These are phyloP conservation scores for Melanotaenia parkinsoni DNA, from an alignment of 2,797 vertebrate species.

Conservation along the genomic window DNA sequence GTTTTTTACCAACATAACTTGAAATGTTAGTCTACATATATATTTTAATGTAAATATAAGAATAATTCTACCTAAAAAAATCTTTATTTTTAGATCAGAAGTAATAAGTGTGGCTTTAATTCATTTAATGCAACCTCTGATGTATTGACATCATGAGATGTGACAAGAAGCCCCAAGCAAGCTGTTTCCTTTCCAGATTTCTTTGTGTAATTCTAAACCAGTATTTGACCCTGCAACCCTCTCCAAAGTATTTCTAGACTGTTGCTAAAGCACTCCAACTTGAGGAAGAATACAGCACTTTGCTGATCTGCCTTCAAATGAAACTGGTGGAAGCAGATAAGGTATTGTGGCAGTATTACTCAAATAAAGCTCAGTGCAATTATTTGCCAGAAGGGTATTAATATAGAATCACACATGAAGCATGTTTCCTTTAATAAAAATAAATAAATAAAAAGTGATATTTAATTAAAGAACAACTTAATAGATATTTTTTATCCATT, in stretches of 20 bases:
- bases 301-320: not conserved
- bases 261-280: not conserved
- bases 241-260: not conserved
- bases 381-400: too few relatives aligned
- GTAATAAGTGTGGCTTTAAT: not conserved
- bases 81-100: not conserved
- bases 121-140: not conserved
- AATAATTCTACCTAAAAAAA: not conserved
- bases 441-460: not conserved
- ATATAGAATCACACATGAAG: too few relatives aligned
- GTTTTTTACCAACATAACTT: not conserved
- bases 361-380: not conserved
- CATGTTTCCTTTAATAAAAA: not conserved
- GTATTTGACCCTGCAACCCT: conserved; percentile 1
- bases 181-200: not conserved
- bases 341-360: not conserved
- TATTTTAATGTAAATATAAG: not conserved
- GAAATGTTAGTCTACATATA: not conserved
- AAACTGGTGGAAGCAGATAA: not conserved
- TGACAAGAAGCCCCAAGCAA: not conserved
- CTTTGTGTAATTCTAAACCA: not conserved
- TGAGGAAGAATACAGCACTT: not conserved
- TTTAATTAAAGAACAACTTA: not conserved
- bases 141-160: not conserved
- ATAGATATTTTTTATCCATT: too few relatives aligned